Base-by-base conservation (phyloP, 2,888 invertebrate genomes). In the Drosophila neoperkinsi region DNA sequence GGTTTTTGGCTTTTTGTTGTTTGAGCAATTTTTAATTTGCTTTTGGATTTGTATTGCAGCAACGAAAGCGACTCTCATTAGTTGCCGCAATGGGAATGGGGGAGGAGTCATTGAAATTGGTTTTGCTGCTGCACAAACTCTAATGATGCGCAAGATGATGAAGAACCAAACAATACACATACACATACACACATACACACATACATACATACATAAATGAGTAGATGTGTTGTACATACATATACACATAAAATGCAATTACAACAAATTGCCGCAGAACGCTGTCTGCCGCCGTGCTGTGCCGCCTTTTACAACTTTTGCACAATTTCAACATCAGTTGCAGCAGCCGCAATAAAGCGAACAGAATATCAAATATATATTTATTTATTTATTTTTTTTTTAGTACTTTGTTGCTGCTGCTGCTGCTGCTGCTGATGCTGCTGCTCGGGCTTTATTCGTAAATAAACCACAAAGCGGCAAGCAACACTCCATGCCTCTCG, bases 101-200 rank as follows among this genome's bases (percentile, higher is more conserved):
- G 34, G 13, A 34, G 34, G 34, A 34, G 4, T 36, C 10, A 33
- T 34, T 16, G 33, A n/a, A 33, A 33, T 16, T 53, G 25, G 25
- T 25, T 25, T 55, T 36, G 33, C 25, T 41, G 57, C 52, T 56
- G 30, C 52, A 49, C 51, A 46, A 41, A 49, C 76, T 89, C 88
- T 89, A 84, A 84, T 84, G 90, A 84, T 74, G 85, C 88, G 55
- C 79, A 82, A 72, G 84, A 78, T 75, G 84, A 83, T 88, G 84
- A 86, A 88, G 84, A 52, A 63, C 58, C 21, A 52, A 46, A 38
- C 49, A 65, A 59, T 52, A 60, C 18, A 58, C 30, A 25, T 18
- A 41, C 9, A 58, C 30, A 25, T 18, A 41, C 9, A 41, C 9
- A 50, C 16, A 21, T 41, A 25, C 10, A 33, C 25, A 25, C 9